phyloP scores from a whole-genome alignment of 2,113 vertebrate species.

The Pionites leucogaster region DNA sequence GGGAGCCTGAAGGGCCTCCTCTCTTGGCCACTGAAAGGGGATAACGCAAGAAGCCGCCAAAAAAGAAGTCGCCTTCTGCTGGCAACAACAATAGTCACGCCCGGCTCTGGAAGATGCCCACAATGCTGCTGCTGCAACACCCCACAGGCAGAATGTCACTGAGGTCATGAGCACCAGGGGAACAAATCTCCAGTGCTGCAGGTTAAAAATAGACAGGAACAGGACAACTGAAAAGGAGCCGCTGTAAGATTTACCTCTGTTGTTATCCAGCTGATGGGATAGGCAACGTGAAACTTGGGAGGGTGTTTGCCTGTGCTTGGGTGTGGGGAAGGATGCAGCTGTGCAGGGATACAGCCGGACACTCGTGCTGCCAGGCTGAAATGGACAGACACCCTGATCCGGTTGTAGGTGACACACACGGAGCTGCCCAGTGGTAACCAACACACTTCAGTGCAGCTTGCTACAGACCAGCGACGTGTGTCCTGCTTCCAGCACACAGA shows the following conservation, averaged over 20 bases:
- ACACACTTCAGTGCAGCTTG: background rate
- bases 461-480: background rate
- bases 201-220: slow-evolving; percentile 40
- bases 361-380: background rate
- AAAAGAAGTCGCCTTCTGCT: background rate
- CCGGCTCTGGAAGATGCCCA: background rate
- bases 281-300: background rate
- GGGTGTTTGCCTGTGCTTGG: background rate
- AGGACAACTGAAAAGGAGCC: background rate
- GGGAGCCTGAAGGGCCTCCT: background rate
- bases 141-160: background rate
- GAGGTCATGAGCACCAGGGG: background rate
- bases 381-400: background rate
- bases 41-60: slow-evolving; percentile 6
- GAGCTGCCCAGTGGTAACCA: background rate
- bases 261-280: background rate
- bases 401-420: fast-evolving
- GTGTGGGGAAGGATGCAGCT: fast-evolving
- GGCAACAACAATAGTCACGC: slow-evolving; percentile 66
- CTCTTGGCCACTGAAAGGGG: slow-evolving; percentile 1
- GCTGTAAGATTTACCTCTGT: background rate
- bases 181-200: background rate
- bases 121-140: background rate
- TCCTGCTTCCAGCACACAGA: background rate
- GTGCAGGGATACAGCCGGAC: fast-evolving